Evolutionary conservation across 1,140 invertebrate species (phyloP).

Genomic region (Mercenaria mercenaria): DNA sequence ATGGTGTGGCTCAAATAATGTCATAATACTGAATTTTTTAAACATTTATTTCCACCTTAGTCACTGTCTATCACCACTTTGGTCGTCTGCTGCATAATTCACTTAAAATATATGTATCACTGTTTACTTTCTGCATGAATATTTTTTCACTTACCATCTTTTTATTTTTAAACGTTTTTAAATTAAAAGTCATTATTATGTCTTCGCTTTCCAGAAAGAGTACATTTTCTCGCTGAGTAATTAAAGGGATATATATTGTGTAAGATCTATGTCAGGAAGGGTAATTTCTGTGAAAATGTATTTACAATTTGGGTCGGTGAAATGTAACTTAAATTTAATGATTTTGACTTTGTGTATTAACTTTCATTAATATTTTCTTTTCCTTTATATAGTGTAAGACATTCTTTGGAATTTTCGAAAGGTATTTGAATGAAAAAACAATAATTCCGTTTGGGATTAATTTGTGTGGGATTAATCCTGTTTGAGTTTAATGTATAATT

Average conservation of each 20-base stretch:
- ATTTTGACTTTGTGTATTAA: neutral
- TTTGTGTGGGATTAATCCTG: no score
- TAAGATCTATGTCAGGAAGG: constrained; percentile 13
- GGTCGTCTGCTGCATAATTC: no score
- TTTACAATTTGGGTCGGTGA: neutral
- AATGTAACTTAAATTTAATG: neutral
- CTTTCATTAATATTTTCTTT: neutral
- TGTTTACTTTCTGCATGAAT: no score
- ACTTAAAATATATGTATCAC: no score
- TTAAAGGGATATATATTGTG: neutral
- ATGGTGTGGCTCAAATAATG: no score
- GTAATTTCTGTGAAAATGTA: neutral
- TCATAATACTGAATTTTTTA: no score
- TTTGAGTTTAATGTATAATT: no score
- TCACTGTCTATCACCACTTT: no score
- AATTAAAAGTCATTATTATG: no score
- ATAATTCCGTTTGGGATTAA: neutral
- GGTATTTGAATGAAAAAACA: neutral
- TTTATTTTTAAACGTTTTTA: no score
- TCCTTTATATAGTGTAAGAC: constrained; percentile 3
- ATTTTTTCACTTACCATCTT: no score
- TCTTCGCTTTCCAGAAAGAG: neutral
- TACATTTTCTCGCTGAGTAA: neutral
- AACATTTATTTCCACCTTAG: no score
- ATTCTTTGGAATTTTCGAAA: constrained; percentile 1